Base-by-base conservation (phyloP, 2,113 vertebrate genomes). In the Uropsilus gracilis region DNA sequence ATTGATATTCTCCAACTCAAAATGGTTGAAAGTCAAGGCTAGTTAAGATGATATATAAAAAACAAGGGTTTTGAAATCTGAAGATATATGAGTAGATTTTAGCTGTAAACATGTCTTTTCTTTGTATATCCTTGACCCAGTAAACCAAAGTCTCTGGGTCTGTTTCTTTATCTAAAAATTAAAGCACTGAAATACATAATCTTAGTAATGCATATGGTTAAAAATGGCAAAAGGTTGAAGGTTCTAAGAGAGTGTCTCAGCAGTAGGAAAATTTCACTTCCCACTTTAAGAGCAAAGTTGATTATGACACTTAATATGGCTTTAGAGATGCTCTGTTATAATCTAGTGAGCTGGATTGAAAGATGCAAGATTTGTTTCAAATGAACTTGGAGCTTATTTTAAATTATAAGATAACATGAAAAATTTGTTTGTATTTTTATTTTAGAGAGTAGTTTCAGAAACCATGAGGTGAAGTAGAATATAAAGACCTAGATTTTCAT, bases 381-480 rank as follows among this genome's bases (percentile, higher is more conserved):
- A 78, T 59, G 30, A 28, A 69, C 1, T 71, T 71, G 30, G 24
- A 80, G 50, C 90, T 88, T 85, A 94, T 64, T 86, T 92, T 57
- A 94, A 92, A 48, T 80, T 44, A 63, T 71, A 78, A 82, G 86
- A 44, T 14, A 32, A 64, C 50, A n/a, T 77, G 63, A 73, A 82
- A 71, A 30, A 39, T 76, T 89, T 89, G 24, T 68, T 90, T 80
- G 72, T 76, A 10, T 26, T 88, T 37, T 14, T 24, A 55, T 66
- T 91, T 91, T 96, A 59, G 86, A 57, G 11, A 16, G 78, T 92
- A 66, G 86, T 94, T 77, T 75, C 48, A 75, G 80, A 42, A 24
- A 1, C 17, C 66, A 71, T 57, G 80, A 77, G 0, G 13, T 85
- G 64, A 88, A 81, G 17, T 71, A 5, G 4, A 92, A 30, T 42